These are phyloP conservation scores for Ciona savignyi DNA, from an alignment of 23 tunicate species.

Conservation along the genomic window DNA sequence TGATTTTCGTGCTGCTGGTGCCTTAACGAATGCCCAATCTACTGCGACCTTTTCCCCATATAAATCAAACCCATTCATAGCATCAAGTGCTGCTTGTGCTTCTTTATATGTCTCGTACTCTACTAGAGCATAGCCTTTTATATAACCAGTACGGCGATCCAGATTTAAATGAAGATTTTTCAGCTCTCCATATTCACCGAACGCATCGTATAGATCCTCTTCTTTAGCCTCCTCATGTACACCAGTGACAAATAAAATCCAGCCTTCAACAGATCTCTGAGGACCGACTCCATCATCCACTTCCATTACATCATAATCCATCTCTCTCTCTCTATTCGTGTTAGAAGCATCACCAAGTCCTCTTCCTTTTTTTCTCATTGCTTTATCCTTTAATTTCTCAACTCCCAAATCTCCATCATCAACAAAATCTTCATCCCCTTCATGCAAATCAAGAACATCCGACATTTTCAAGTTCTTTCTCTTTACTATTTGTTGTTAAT, in stretches of 20 bases:
- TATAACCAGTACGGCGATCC: conserved; percentile 93
- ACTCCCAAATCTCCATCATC: conserved; percentile 81
- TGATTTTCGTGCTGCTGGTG: conserved; percentile 15
- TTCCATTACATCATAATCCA: conserved; percentile 91
- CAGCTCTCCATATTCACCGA: conserved; percentile 85
- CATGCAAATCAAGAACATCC: conserved; percentile 79
- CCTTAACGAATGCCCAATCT: conserved; percentile 98
- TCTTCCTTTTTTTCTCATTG: conserved; percentile 72
- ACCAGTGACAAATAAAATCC: conserved; percentile 97
- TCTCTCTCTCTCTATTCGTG: conserved; percentile 29
- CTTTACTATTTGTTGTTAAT: too few relatives aligned
- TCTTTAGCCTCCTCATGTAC: conserved; percentile 97
- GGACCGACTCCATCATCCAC: conserved; percentile 84
- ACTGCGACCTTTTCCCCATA: conserved; percentile 81
- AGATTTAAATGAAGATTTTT: conserved; percentile 91
- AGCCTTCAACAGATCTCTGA: conserved; percentile 96
- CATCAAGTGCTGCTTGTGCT: conserved; percentile 86
- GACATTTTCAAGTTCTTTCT: conserved; percentile 74
- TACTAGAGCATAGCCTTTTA: conserved; percentile 96
- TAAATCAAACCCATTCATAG: conserved; percentile 81
- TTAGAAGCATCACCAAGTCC: conserved; percentile 51
- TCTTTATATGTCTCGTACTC: conserved; percentile 95
- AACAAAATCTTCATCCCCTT: conserved; percentile 58
- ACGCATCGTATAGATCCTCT: conserved; percentile 87
- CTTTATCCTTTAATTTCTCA: conserved; percentile 68